These are phyloP conservation scores for Mizuhopecten yessoensis DNA, from an alignment of 1,140 invertebrate species.

Conservation along the genomic window DNA sequence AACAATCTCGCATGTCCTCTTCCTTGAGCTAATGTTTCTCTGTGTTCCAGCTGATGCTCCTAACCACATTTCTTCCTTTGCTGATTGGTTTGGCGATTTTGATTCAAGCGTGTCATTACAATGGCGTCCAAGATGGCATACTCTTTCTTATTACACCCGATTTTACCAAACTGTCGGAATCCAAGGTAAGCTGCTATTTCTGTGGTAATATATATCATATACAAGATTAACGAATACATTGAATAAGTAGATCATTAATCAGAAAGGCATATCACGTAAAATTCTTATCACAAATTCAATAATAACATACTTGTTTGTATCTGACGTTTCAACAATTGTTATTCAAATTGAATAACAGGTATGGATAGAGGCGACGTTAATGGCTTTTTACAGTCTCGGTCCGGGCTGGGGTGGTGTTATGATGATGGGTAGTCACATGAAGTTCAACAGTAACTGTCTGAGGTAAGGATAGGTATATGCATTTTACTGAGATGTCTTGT, in stretches of 20 bases:
- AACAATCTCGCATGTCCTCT: too few species aligned
- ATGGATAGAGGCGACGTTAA: slow-evolving; percentile 56
- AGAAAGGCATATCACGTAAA: too few species aligned
- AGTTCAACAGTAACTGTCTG: slow-evolving; percentile 56
- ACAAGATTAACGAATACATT: too few species aligned
- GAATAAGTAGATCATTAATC: not conserved
- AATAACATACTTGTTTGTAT: not conserved
- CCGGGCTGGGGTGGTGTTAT: slow-evolving; percentile 53
- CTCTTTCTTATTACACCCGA: slow-evolving; percentile 68
- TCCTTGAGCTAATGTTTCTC: too few species aligned
- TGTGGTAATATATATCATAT: too few species aligned
- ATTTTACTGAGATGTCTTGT: too few species aligned
- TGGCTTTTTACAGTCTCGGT: too few species aligned
- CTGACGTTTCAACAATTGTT: too few species aligned
- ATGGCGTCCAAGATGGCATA: slow-evolving; percentile 91
- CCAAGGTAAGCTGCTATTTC: not conserved
- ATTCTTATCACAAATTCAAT: not conserved
- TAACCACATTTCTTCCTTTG: slow-evolving; percentile 78
- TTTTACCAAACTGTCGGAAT: not conserved
- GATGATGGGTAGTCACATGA: slow-evolving; percentile 47
- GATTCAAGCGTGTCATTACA: slow-evolving; percentile 85
- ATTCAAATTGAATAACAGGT: slow-evolving; percentile 30
- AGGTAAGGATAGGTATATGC: not conserved
- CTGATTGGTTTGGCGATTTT: slow-evolving; percentile 80
- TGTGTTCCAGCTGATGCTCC: slow-evolving; percentile 54